Evolutionary conservation across 2,113 vertebrate genomes (phyloP).

Genomic region (Panurus biarmicus): DNA sequence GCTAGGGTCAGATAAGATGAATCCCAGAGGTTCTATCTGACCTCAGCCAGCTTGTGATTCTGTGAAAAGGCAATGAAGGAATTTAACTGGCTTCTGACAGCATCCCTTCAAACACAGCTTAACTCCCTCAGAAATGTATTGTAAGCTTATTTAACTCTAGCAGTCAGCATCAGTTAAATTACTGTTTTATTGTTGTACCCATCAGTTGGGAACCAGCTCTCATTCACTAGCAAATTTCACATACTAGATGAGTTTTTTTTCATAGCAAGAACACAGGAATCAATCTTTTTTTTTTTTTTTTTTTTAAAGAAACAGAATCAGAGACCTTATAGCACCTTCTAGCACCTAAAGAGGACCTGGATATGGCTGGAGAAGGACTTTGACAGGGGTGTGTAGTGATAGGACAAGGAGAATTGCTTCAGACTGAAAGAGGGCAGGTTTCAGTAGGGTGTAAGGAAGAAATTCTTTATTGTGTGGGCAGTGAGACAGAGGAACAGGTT

Average conservation of each 20-base stretch:
- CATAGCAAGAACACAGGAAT: not conserved
- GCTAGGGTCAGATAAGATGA: not conserved
- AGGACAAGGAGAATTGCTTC: not conserved
- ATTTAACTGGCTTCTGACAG: not conserved
- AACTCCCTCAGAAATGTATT: not conserved
- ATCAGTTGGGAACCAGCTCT: not conserved
- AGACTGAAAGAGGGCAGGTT: not conserved
- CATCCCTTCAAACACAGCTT: not conserved
- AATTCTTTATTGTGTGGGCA: not conserved
- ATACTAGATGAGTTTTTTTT: not conserved
- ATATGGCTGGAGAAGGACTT: not conserved
- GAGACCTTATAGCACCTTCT: not conserved
- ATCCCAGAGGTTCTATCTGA: not conserved
- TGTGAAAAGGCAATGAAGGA: not conserved
- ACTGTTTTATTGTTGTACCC: not conserved
- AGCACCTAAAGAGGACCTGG: not conserved
- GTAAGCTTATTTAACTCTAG: constrained; percentile 18
- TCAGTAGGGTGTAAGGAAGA: not conserved
- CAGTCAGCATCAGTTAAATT: not conserved
- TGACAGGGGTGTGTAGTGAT: not conserved
- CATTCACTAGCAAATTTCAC: not conserved
- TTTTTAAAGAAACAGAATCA: not conserved
- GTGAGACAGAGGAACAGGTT: not conserved
- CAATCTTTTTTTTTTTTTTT: rapidly evolving
- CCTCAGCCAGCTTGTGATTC: not conserved